phyloP scores from a whole-genome alignment of 2,888 invertebrate genomes.

The Oxystoma pomonae region DNA sequence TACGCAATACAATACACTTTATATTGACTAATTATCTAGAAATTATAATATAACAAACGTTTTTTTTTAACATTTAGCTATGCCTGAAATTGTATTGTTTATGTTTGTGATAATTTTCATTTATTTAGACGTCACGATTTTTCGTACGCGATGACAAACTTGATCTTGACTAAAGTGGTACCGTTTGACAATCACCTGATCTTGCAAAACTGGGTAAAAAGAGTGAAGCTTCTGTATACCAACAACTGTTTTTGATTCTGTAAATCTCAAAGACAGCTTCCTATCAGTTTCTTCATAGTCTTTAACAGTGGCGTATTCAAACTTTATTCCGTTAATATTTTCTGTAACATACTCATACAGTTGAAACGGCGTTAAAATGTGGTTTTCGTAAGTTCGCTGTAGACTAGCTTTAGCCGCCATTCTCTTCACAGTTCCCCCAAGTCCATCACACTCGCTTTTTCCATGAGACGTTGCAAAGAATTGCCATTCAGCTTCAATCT shows the following conservation, averaged over 20 bases:
- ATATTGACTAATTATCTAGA: no score
- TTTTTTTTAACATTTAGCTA: no score
- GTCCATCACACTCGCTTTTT: not conserved
- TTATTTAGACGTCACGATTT: no score
- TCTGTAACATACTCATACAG: not conserved
- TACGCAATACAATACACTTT: no score
- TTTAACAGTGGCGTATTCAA: not conserved
- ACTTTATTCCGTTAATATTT: not conserved
- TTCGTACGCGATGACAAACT: no score
- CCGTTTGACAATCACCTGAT: no score
- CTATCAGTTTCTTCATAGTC: not conserved
- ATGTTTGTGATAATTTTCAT: no score
- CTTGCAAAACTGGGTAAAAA: not conserved
- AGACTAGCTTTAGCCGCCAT: not conserved
- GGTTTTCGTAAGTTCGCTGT: not conserved
- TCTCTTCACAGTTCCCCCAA: not conserved
- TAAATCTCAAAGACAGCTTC: not conserved
- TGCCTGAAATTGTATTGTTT: no score
- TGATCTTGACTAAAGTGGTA: no score
- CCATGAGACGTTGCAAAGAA: not conserved
- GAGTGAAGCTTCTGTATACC: not conserved
- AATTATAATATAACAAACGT: no score
- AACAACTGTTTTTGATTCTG: not conserved
- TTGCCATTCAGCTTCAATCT: not conserved
- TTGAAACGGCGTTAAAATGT: not conserved